A percentile compares a stretch with the other conserved stretches of the same genome.
These are phyloP conservation scores for Dendrolimus pini DNA, from an alignment of 2,888 invertebrate species.

Conservation along the genomic window DNA sequence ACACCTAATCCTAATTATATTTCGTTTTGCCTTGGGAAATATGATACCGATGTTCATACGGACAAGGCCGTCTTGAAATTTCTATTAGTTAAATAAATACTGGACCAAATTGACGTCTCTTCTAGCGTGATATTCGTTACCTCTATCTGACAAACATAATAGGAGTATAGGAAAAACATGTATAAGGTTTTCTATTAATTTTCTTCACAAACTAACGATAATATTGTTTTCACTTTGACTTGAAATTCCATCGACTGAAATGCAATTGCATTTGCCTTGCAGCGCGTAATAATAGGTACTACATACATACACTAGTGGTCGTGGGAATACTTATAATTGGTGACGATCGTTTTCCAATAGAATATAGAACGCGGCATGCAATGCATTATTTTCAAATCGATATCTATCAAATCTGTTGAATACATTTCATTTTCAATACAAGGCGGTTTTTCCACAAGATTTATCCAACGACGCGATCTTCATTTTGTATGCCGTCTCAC, in stretches of 20 bases:
- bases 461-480: not conserved
- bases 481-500: not conserved
- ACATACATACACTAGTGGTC: constrained; percentile 24
- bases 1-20: too few relatives aligned
- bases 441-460: not conserved
- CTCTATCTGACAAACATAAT: too few relatives aligned
- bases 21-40: too few relatives aligned
- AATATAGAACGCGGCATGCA: constrained; percentile 12
- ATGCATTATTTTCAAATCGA: constrained; percentile 24
- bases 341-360: constrained; percentile 17
- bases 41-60: too few relatives aligned
- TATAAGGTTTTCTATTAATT: too few relatives aligned
- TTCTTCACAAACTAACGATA: too few relatives aligned
- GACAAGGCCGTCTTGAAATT: too few relatives aligned
- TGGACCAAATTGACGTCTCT: too few relatives aligned
- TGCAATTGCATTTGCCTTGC: not conserved
- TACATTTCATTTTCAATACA: constrained; percentile 3
- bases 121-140: too few relatives aligned
- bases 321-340: constrained; percentile 36
- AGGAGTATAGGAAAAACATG: too few relatives aligned
- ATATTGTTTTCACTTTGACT: not conserved
- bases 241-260: constrained; percentile 1
- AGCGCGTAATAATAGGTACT: constrained; percentile 21
- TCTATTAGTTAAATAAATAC: too few relatives aligned
- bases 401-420: constrained; percentile 19